A percentile compares a stretch with the other conserved stretches of the same genome.
Evolutionary conservation across 2,888 invertebrate genomes (phyloP).

Genomic region (Cataglyphis altisquamis): DNA sequence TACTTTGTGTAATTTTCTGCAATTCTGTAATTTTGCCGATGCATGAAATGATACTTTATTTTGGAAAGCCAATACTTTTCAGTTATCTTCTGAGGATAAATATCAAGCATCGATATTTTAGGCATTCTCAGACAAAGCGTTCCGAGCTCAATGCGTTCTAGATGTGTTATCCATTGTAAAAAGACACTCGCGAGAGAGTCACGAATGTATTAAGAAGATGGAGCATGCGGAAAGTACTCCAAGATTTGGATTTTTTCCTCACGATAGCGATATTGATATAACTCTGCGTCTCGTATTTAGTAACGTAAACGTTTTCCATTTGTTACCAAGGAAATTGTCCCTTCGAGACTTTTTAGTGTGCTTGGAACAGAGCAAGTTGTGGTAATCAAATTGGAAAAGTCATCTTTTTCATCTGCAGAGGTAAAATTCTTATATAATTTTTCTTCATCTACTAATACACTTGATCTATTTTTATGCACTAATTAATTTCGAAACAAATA

Average conservation of each 20-base stretch:
- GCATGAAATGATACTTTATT: not conserved
- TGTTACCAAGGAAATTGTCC: constrained; percentile 35
- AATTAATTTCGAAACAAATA: not conserved
- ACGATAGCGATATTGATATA: constrained; percentile 36
- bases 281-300: not conserved
- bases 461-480: not conserved
- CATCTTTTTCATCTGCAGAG: not conserved
- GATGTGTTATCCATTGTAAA: constrained; percentile 28
- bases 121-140: not conserved
- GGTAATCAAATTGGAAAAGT: not conserved
- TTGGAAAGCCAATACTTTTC: not conserved
- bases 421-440: constrained; percentile 23
- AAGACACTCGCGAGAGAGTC: not conserved
- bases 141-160: not conserved
- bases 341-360: not conserved
- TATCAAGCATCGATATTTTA: constrained; percentile 7
- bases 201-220: constrained; percentile 4
- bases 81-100: constrained; percentile 26
- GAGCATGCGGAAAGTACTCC: constrained; percentile 7
- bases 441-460: not conserved
- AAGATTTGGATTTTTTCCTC: not conserved
- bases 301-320: constrained; percentile 9
- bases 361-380: not conserved
- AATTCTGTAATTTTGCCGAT: not conserved
- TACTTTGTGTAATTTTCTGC: not conserved